A percentile compares a stretch with the other conserved stretches of the same genome.
These are phyloP conservation scores for Terebella lapidaria DNA, from an alignment of 2,888 invertebrate genomes.

Conservation along the genomic window DNA sequence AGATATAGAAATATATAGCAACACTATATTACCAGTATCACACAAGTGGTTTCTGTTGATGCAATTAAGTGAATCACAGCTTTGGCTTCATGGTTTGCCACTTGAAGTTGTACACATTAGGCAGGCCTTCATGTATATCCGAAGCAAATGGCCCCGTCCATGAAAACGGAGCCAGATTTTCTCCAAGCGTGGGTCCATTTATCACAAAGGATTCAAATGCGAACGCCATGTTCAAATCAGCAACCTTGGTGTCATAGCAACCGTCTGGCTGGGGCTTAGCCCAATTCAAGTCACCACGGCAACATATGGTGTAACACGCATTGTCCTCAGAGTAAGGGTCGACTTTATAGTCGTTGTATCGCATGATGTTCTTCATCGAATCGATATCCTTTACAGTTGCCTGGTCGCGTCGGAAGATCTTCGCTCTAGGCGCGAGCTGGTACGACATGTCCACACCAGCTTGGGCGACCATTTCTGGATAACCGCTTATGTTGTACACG, in stretches of 20 bases:
- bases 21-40: too few relatives aligned
- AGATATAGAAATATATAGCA: too few relatives aligned
- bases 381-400: constrained; percentile 36
- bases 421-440: constrained; percentile 49
- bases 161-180: constrained; percentile 33
- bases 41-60: too few relatives aligned
- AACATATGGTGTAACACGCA: constrained; percentile 45
- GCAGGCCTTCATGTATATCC: constrained; percentile 40
- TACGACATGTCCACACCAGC: constrained; percentile 43
- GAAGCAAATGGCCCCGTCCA: constrained; percentile 33
- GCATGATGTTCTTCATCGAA: constrained; percentile 44
- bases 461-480: constrained; percentile 35
- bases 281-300: constrained; percentile 40
- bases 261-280: constrained; percentile 31
- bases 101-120: constrained; percentile 36
- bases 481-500: constrained; percentile 48
- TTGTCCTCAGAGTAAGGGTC: constrained; percentile 44
- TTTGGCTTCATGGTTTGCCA: too few relatives aligned
- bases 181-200: constrained; percentile 42
- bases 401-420: constrained; percentile 50
- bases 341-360: constrained; percentile 47
- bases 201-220: constrained; percentile 10
- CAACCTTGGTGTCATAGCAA: constrained; percentile 47
- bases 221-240: neutral
- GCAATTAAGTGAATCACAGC: too few relatives aligned